These are phyloP conservation scores for Chrysotoxum bicinctum DNA, from an alignment of 2,888 invertebrate genomes.

Conservation along the genomic window DNA sequence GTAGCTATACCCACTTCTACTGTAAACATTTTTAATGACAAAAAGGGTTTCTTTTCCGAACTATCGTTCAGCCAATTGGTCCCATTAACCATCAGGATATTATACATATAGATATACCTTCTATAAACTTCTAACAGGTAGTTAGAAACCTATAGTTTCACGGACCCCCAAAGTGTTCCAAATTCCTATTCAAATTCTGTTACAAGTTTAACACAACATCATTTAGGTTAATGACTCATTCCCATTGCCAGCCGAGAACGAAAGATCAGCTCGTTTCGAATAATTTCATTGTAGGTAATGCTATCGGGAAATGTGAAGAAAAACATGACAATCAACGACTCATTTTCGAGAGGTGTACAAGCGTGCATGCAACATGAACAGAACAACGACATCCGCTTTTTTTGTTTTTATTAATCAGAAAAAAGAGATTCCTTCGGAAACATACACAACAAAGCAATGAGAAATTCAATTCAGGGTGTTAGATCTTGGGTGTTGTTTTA, in stretches of 20 bases:
- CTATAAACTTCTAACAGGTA: no score
- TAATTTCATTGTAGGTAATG: not conserved
- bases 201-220: not conserved
- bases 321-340: slow-evolving; percentile 9
- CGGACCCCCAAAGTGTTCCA: not conserved
- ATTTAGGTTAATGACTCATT: slow-evolving; percentile 2
- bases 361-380: slow-evolving; percentile 17
- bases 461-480: slow-evolving; percentile 17
- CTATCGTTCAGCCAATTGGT: no score
- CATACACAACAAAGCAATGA: not conserved
- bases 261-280: not conserved
- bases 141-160: no score
- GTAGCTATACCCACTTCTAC: no score
- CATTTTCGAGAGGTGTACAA: slow-evolving; percentile 14
- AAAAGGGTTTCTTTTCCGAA: no score
- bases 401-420: not conserved
- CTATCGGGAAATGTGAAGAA: not conserved
- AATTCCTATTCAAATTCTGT: not conserved
- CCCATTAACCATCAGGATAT: no score
- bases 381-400: slow-evolving; percentile 20
- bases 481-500: slow-evolving; percentile 34
- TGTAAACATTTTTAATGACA: no score
- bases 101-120: no score
- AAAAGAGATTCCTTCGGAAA: not conserved
- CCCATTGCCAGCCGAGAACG: not conserved